phyloP scores from a whole-genome alignment of 1,140 invertebrate genomes.

The Pectinophora gossypiella region DNA sequence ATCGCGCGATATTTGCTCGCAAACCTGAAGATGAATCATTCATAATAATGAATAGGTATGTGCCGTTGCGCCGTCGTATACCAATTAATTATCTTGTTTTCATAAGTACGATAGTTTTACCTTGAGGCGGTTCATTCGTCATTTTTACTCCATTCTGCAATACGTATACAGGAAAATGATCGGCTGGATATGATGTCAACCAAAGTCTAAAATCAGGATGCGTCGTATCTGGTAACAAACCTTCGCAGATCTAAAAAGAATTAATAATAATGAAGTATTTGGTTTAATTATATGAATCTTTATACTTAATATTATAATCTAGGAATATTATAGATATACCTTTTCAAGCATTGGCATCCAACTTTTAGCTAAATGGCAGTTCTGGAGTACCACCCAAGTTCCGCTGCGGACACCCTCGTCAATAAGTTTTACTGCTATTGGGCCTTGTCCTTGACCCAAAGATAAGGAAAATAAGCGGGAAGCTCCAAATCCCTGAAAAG shows the following conservation, averaged over 20 bases:
- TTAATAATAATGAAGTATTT: neutral
- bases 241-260: constrained; percentile 83
- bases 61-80: too few relatives aligned
- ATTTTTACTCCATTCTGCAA: constrained; percentile 97
- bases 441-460: constrained; percentile 95
- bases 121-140: constrained; percentile 95
- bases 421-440: constrained; percentile 91
- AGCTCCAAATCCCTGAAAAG: constrained; percentile 83
- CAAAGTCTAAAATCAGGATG: constrained; percentile 94
- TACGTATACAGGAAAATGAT: constrained; percentile 93
- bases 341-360: constrained; percentile 93
- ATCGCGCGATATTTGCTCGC: constrained; percentile 83
- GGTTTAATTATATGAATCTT: too few relatives aligned
- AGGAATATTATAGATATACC: constrained; percentile 41
- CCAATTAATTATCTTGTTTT: too few relatives aligned
- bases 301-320: too few relatives aligned
- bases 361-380: constrained; percentile 95
- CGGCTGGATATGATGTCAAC: constrained; percentile 94
- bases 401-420: constrained; percentile 88
- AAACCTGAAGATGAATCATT: constrained; percentile 77
- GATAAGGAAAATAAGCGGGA: constrained; percentile 91
- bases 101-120: too few relatives aligned
- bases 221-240: constrained; percentile 83
- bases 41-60: too few relatives aligned
- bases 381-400: constrained; percentile 95